Conservation (phyloP, 1,140 invertebrate species). For the Scaptomyza montana region DNA sequence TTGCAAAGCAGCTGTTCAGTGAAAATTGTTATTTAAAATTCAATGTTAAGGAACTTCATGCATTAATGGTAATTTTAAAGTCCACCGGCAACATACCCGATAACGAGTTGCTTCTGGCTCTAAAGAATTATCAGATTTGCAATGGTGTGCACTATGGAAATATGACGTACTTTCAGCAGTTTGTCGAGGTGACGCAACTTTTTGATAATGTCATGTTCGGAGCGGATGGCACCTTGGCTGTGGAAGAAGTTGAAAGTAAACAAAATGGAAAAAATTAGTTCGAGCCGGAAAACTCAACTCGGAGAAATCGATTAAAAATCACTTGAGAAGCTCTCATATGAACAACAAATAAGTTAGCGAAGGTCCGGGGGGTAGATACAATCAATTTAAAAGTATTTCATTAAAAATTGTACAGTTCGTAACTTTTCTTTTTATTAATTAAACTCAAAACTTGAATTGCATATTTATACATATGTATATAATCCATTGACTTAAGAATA, state of each 20-base stretch:
- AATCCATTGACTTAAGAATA: constrained; percentile 25
- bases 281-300: too few species aligned
- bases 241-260: not conserved
- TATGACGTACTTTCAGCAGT: constrained; percentile 50
- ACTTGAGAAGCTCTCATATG: too few species aligned
- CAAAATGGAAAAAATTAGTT: too few species aligned
- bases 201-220: constrained; percentile 39
- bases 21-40: constrained; percentile 45
- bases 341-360: too few species aligned
- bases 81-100: constrained; percentile 13
- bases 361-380: too few species aligned
- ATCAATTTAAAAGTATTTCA: too few species aligned
- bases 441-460: constrained; percentile 17
- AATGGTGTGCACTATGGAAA: constrained; percentile 47
- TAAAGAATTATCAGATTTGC: constrained; percentile 49
- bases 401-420: not conserved
- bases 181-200: constrained; percentile 46
- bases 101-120: constrained; percentile 20
- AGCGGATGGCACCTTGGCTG: constrained; percentile 40
- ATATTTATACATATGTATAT: not conserved
- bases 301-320: too few species aligned
- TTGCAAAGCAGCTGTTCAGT: constrained; percentile 39
- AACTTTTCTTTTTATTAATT: constrained; percentile 25
- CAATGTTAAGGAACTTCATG: constrained; percentile 37
- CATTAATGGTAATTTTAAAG: constrained; percentile 43